Evolutionary conservation across 1,140 invertebrate species (phyloP).

Genomic region (Caenorhabditis briggsae): DNA sequence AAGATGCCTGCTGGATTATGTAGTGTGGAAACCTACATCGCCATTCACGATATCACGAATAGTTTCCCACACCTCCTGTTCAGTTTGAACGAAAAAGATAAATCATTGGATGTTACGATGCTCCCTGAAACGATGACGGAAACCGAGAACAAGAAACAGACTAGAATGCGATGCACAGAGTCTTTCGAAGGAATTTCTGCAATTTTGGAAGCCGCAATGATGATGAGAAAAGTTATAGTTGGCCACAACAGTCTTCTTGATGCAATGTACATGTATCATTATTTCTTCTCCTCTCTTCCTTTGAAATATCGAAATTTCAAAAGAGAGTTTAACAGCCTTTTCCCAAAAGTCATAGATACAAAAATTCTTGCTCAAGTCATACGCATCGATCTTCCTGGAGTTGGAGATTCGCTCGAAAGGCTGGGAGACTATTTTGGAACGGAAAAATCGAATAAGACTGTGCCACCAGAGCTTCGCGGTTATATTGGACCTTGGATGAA

Average conservation of each 20-base stretch:
- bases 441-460: constrained; percentile 14
- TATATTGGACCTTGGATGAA: constrained; percentile 35
- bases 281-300: neutral
- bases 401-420: constrained; percentile 24
- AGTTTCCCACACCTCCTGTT: neutral
- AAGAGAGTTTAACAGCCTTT: neutral
- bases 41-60: neutral
- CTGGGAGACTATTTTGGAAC: constrained; percentile 37
- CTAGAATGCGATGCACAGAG: neutral
- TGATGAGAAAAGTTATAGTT: constrained; percentile 31
- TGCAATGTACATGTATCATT: constrained; percentile 44
- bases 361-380: neutral
- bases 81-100: neutral
- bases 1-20: neutral
- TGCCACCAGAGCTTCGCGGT: constrained; percentile 28
- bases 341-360: constrained; percentile 19
- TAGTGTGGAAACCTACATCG: neutral
- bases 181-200: constrained; percentile 1
- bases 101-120: neutral
- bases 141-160: neutral
- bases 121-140: neutral
- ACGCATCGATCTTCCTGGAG: neutral
- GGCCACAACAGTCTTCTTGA: constrained; percentile 31
- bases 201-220: neutral
- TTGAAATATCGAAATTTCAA: constrained; percentile 12